These are phyloP conservation scores for Eunapius fragilis DNA, from an alignment of 37 sponge, comb jelly and placozoan genomes.

Conservation along the genomic window DNA sequence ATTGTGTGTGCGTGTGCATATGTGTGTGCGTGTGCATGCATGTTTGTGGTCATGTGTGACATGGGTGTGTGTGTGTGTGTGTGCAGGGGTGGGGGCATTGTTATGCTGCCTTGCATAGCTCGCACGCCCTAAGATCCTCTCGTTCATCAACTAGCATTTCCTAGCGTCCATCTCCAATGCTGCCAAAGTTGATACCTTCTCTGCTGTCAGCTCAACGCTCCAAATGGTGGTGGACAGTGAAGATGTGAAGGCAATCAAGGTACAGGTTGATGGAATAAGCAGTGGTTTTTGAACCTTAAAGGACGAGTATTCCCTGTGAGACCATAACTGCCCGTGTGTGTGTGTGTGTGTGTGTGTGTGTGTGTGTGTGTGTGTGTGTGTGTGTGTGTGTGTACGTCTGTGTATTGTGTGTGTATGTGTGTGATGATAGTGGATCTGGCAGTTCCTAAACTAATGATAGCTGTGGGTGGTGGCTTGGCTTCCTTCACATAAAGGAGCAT, in stretches of 20 bases:
- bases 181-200: conserved; percentile 51
- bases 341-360: neutral
- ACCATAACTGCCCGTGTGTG: no score
- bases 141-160: conserved; percentile 57
- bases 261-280: no score
- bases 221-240: conserved; percentile 18
- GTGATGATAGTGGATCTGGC: no score
- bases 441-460: no score
- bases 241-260: conserved; percentile 25
- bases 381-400: no score
- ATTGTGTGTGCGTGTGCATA: neutral
- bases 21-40: neutral
- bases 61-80: neutral
- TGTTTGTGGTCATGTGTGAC: neutral
- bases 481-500: no score
- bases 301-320: no score
- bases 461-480: no score
- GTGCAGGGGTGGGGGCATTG: neutral
- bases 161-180: conserved; percentile 39
- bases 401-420: no score
- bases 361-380: no score
- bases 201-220: conserved; percentile 37
- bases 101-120: no score
- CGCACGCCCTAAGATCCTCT: neutral
- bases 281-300: no score